Evolutionary conservation across 2,113 vertebrate genomes (phyloP).

Genomic region (Aleadryas rufinucha): DNA sequence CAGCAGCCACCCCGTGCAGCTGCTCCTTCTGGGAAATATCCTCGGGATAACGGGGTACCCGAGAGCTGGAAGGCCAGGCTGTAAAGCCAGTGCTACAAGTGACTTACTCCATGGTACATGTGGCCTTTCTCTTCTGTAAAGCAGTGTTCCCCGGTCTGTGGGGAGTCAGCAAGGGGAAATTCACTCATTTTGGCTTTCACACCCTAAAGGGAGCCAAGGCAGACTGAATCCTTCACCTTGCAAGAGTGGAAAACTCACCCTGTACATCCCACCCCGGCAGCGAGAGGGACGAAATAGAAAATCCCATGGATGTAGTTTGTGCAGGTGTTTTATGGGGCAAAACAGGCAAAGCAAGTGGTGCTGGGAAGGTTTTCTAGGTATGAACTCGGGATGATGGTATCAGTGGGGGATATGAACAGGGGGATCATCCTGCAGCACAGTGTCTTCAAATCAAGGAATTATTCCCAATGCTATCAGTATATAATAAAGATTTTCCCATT

Average conservation of each 20-base stretch:
- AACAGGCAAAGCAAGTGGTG: too few relatives aligned
- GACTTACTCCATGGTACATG: fast-evolving
- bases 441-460: not conserved
- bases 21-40: not conserved
- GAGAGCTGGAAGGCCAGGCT: not conserved
- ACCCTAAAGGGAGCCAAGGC: not conserved
- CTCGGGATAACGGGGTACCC: fast-evolving
- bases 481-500: not conserved
- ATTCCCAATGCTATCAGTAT: not conserved
- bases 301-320: fast-evolving
- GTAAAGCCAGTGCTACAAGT: not conserved
- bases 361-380: not conserved
- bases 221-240: not conserved
- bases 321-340: not conserved
- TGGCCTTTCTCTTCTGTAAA: not conserved
- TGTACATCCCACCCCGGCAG: not conserved
- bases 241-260: not conserved
- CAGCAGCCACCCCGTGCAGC: not conserved
- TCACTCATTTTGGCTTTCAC: not conserved
- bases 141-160: fast-evolving
- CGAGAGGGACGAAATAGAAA: fast-evolving
- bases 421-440: fast-evolving
- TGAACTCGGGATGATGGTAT: not conserved
- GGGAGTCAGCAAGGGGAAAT: not conserved
- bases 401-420: fast-evolving